Conservation (phyloP, 2,888 invertebrate species). For the Acanthopleura granulata region DNA sequence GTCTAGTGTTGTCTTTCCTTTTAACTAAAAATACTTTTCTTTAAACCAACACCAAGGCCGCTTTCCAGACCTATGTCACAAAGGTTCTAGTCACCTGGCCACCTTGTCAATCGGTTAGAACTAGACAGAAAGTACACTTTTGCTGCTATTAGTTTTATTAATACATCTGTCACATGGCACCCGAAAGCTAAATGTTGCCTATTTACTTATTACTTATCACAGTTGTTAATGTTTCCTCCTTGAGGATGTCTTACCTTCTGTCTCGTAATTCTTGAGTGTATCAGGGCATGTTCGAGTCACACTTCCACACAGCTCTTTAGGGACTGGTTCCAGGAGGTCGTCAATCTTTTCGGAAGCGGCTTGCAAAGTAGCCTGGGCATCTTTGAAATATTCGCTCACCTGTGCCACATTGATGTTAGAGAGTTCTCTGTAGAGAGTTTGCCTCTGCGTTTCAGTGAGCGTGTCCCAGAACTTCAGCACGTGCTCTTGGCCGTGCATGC, state of each 20-base stretch:
- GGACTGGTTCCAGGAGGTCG: slow-evolving; percentile 86
- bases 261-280: slow-evolving; percentile 78
- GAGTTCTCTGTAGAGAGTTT: slow-evolving; percentile 74
- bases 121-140: no score
- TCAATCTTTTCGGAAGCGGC: slow-evolving; percentile 77
- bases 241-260: slow-evolving; percentile 73
- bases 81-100: no score
- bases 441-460: slow-evolving; percentile 76
- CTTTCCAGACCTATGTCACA: no score
- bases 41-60: no score
- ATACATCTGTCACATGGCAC: no score
- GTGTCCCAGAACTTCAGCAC: slow-evolving; percentile 85
- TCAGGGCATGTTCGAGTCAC: slow-evolving; percentile 78
- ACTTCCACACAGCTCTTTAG: slow-evolving; percentile 84
- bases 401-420: slow-evolving; percentile 78
- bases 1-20: no score
- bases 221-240: no score
- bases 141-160: no score
- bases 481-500: slow-evolving; percentile 82
- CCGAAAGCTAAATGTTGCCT: no score
- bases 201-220: no score
- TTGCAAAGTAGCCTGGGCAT: slow-evolving; percentile 44
- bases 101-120: no score
- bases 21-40: no score
- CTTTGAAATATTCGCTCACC: slow-evolving; percentile 78